These are phyloP conservation scores for Graptemys geographica DNA, from an alignment of 2,797 vertebrate species.

Conservation along the genomic window DNA sequence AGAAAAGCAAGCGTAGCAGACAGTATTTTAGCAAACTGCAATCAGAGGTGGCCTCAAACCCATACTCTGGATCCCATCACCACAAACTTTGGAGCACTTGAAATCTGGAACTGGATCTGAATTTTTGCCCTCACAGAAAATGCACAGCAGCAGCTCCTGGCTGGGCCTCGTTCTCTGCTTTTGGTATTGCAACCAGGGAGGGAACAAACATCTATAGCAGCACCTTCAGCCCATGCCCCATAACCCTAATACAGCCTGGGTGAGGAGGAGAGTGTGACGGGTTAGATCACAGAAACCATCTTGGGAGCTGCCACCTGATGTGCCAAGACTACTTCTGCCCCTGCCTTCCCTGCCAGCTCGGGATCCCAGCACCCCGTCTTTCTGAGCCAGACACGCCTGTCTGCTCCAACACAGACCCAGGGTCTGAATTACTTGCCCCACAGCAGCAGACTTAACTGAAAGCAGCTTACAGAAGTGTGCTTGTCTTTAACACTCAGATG, in stretches of 20 bases:
- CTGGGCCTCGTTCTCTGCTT: not conserved
- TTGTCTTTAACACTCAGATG: no score
- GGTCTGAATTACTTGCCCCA: no score
- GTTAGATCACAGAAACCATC: no score
- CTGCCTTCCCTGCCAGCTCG: no score
- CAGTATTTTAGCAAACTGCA: not conserved
- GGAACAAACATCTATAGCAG: not conserved
- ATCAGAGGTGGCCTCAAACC: not conserved
- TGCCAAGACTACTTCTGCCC: no score
- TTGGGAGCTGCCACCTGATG: no score
- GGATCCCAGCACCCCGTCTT: no score
- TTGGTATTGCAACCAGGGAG: not conserved
- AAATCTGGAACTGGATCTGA: not conserved
- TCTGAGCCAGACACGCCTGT: no score
- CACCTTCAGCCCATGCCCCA: not conserved
- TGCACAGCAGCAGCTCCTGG: no score
- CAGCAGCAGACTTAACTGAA: no score
- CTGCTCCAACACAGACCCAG: no score
- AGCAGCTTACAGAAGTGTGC: no score
- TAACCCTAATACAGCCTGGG: not conserved
- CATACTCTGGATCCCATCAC: not conserved
- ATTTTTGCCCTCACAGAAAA: not conserved
- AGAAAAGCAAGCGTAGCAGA: not conserved
- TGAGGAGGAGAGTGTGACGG: not conserved
- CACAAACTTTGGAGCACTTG: not conserved